These are phyloP conservation scores for Prunella strophiata DNA, from an alignment of 2,797 vertebrate genomes.

Conservation along the genomic window DNA sequence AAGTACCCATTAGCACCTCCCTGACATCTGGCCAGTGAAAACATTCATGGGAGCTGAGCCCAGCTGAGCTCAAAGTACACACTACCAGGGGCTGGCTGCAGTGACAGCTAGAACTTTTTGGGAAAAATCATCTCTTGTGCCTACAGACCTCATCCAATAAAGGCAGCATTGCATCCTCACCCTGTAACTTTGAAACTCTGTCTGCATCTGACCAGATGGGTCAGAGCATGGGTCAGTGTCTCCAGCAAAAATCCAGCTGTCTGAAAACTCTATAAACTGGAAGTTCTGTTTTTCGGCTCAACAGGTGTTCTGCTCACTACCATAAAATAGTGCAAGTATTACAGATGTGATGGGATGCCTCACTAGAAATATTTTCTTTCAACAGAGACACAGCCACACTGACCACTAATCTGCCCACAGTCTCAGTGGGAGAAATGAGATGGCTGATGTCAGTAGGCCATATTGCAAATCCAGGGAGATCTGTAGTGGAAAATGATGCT, in stretches of 20 bases:
- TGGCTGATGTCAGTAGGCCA: not conserved
- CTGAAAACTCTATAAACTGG: not conserved
- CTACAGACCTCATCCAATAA: not conserved
- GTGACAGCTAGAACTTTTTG: not conserved
- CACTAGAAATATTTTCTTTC: not conserved
- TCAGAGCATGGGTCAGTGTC: not conserved
- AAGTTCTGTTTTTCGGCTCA: not conserved
- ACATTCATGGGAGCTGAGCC: not conserved
- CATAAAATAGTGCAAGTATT: not conserved
- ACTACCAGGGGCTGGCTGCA: not conserved
- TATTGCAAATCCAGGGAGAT: not conserved
- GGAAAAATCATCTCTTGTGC: not conserved
- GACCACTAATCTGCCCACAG: not conserved
- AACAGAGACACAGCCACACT: not conserved
- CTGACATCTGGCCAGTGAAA: constrained; percentile 5
- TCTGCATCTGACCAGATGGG: not conserved
- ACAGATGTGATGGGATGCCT: not conserved
- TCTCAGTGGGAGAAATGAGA: not conserved
- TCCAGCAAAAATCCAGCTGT: not conserved
- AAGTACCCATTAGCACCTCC: not conserved
- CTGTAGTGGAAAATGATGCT: not conserved
- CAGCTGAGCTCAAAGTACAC: not conserved
- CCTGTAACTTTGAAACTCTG: not conserved
- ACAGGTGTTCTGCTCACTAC: not conserved
- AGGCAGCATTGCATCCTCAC: not conserved